Percentiles rank a stretch among this genome's conserved stretches.
phyloP scores from a whole-genome alignment of 2,113 vertebrate genomes.

The Mormyrus lacerda region DNA sequence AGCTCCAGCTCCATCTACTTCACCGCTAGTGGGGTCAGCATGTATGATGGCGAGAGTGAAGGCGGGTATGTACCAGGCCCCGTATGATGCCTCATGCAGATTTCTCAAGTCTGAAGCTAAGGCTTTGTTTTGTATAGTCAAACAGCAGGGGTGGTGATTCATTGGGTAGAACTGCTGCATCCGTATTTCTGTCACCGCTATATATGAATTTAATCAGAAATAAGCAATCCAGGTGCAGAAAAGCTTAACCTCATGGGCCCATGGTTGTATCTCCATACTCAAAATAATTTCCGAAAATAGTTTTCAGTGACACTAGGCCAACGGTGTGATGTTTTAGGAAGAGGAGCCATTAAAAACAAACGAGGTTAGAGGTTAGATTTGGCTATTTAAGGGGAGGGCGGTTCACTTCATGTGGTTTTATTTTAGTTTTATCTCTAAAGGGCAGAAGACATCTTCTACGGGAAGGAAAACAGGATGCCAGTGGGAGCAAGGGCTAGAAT shows the following conservation, averaged over 20 bases:
- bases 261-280: not conserved
- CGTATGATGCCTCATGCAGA: not conserved
- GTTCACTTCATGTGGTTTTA: conserved; percentile 26
- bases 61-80: conserved; percentile 66
- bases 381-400: not conserved
- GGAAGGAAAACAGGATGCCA: conserved; percentile 48
- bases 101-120: not conserved
- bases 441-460: conserved; percentile 26
- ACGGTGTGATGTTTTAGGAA: not conserved
- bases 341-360: not conserved
- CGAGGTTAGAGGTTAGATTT: conserved; percentile 3
- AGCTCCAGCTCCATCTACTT: conserved; percentile 91
- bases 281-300: not conserved
- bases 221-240: not conserved
- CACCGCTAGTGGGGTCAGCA: conserved; percentile 67
- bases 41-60: conserved; percentile 76
- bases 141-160: not conserved
- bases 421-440: conserved; percentile 23
- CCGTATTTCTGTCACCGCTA: not conserved
- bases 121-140: not conserved
- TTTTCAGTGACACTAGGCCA: not conserved
- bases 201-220: not conserved
- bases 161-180: not conserved
- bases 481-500: conserved; percentile 28
- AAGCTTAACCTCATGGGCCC: not conserved